Conservation (phyloP, 1,140 invertebrate genomes). For the Carposina sasakii region DNA sequence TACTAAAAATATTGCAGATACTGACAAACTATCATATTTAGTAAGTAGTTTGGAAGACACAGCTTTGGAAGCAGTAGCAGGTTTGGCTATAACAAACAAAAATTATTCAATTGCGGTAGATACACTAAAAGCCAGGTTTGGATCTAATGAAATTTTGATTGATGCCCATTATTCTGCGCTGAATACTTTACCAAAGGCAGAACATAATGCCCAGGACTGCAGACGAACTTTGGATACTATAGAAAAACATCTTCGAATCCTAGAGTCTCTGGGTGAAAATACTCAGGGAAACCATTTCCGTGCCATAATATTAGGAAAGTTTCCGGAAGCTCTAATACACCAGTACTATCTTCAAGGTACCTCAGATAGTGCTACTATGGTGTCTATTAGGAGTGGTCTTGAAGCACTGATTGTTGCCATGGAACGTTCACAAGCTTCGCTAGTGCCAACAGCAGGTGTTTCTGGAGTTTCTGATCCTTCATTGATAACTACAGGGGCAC, state of each 20-base stretch:
- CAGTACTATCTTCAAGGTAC: neutral
- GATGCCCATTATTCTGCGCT: slow-evolving; percentile 8
- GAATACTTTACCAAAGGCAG: neutral
- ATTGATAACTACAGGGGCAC: neutral
- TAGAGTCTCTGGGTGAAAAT: slow-evolving; percentile 1
- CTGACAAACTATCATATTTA: slow-evolving; percentile 6
- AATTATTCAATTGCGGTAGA: slow-evolving; percentile 6
- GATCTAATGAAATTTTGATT: neutral
- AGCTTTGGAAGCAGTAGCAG: neutral
- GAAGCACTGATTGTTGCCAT: neutral
- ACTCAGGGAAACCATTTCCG: neutral
- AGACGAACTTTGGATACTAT: neutral
- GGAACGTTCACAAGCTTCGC: neutral
- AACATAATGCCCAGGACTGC: neutral
- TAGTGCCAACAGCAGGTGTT: neutral
- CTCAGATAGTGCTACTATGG: neutral
- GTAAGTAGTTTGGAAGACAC: neutral
- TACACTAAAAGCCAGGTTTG: slow-evolving; percentile 3
- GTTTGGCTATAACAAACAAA: neutral
- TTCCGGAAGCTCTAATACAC: neutral
- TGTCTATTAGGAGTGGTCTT: neutral
- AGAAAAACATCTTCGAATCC: neutral
- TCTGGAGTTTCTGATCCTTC: neutral
- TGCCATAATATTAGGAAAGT: neutral
- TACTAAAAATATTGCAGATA: neutral